Conservation (phyloP, 2,113 vertebrate genomes). For the Misgurnus mizolepis region DNA sequence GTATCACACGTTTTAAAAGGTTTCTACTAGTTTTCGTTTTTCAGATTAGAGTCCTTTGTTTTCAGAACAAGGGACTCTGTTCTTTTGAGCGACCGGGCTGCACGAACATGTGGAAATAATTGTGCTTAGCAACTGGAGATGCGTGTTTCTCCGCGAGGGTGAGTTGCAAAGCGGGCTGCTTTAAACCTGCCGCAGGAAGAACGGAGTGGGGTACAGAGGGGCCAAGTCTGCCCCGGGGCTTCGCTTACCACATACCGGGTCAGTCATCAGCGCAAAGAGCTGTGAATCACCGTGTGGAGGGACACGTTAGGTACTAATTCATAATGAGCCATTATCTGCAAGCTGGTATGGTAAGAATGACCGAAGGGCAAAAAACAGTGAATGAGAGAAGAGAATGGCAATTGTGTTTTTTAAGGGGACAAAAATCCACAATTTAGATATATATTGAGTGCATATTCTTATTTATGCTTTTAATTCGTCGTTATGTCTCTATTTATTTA, state of each 20-base stretch:
- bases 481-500: not conserved
- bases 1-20: slow-evolving; percentile 53
- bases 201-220: slow-evolving; percentile 12
- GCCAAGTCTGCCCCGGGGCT: slow-evolving; percentile 57
- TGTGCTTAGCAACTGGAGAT: slow-evolving; percentile 73
- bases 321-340: slow-evolving; percentile 57
- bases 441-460: not conserved
- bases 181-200: slow-evolving; percentile 7
- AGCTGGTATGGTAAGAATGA: not conserved
- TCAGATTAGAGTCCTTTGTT: slow-evolving; percentile 71
- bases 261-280: slow-evolving; percentile 48
- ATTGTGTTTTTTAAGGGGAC: not conserved
- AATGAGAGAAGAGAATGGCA: too few relatives aligned
- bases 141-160: slow-evolving; percentile 51
- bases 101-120: slow-evolving; percentile 97
- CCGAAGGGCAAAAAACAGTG: not conserved
- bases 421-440: not conserved
- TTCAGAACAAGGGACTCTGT: slow-evolving; percentile 84
- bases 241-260: slow-evolving; percentile 53
- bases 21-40: slow-evolving; percentile 45
- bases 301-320: slow-evolving; percentile 54
- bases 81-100: slow-evolving; percentile 81
- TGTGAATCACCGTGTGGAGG: slow-evolving; percentile 43
- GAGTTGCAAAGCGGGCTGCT: slow-evolving; percentile 43
- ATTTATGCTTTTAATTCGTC: not conserved